Base-by-base conservation (phyloP, 2,888 invertebrate genomes). In the Hemaris fuciformis region DNA sequence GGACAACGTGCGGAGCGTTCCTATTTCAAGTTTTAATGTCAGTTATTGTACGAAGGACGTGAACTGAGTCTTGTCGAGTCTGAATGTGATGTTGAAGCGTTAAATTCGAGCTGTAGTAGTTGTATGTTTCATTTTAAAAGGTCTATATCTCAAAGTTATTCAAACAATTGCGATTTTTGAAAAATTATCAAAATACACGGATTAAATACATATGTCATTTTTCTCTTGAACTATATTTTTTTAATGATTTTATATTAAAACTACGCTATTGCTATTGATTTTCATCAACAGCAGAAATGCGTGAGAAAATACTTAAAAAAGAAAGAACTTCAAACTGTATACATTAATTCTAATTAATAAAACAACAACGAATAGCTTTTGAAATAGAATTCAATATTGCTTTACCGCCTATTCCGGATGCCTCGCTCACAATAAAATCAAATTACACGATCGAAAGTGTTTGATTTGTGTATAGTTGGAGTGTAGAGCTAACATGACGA, bases 401-500 rank as follows among this genome's bases (percentile, higher is more conserved):
- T 22, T 31, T 53, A 64, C 56, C 60, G 60, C 60, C 46, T 31
- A 31, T 31, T 53, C 53, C 27, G 53, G 23, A 7, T 31, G 53
- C 59, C 25, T 60, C 46, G 48, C 41, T 48, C 61, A 62, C 67
- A 75, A 71, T 57, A 68, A 70, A 68, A 71, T 72, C 62, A 73
- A 76, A 77, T 81, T 72, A 76, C 75, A 73, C 70, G 67, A 68
- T 65, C 61, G 61, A 70, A 73, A 75, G 71, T 81, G 75, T 81
- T 82, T 82, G 76, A 73, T 72, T 72, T 73, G 74, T 77, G 73
- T 75, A 71, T 73, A 76, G 67, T 71, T 81, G 73, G 74, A 85
- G 85, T 79, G 81, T 66, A 77, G 74, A 76, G 76, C 77, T 75
- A 85, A 85, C 72, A 85, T 83, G 75, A 83, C 81, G 70, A 71